A percentile compares a stretch with the other conserved stretches of the same genome.
Conservation (phyloP, 2,888 invertebrate genomes). For the Pollenia angustigena region DNA sequence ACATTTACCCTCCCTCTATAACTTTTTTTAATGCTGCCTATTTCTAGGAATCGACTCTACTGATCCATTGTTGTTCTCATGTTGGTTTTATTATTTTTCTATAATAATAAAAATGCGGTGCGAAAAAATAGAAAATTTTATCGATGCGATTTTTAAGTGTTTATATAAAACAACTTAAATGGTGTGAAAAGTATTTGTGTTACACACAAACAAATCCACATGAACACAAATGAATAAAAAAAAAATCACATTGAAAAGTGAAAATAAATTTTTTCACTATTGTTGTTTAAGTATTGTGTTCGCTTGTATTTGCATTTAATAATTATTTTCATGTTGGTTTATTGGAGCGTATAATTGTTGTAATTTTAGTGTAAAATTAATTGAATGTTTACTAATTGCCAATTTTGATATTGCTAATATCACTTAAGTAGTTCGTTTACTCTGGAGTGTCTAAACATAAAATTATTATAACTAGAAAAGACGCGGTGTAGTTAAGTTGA, state of each 20-base stretch:
- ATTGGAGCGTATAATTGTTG: constrained; percentile 69
- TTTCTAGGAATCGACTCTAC: neutral
- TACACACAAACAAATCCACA: neutral
- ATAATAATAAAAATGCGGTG: constrained; percentile 9
- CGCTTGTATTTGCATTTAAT: neutral
- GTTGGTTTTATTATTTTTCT: constrained; percentile 52
- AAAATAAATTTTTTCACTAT: constrained; percentile 6
- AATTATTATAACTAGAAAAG: constrained; percentile 4
- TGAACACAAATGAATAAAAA: constrained; percentile 4
- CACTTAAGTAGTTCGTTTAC: constrained; percentile 2
- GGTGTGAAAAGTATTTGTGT: constrained; percentile 67
- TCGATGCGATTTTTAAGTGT: constrained; percentile 63
- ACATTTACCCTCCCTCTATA: neutral
- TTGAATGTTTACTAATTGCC: constrained; percentile 67
- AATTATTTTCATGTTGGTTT: constrained; percentile 56
- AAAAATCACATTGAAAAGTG: constrained; percentile 35
- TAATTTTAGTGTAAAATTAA: constrained; percentile 56
- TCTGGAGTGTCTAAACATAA: constrained; percentile 1
- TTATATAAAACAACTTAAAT: constrained; percentile 61
- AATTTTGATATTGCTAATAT: constrained; percentile 57
- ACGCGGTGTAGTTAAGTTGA: constrained; percentile 32
- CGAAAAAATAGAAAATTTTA: constrained; percentile 30
- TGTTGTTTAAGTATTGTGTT: constrained; percentile 15
- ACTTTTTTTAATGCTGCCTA: constrained; percentile 10
- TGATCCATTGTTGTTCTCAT: constrained; percentile 46